These are phyloP conservation scores for Cataglyphis cursor DNA, from an alignment of 2,888 invertebrate genomes.

Conservation along the genomic window DNA sequence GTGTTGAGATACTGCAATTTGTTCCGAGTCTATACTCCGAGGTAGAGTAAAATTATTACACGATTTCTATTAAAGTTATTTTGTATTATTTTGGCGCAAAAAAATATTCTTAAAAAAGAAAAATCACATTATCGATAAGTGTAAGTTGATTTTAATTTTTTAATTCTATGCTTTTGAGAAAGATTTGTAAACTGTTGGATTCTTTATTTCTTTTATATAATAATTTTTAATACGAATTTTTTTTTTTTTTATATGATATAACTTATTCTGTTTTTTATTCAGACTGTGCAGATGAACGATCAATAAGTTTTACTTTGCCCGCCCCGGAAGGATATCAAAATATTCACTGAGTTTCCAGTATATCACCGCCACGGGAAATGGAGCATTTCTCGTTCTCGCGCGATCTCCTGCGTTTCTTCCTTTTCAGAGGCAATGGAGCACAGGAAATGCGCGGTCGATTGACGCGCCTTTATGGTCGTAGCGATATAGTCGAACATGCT, in stretches of 20 bases:
- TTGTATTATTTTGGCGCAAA: background rate
- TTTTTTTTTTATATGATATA: background rate
- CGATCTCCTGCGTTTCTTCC: slow-evolving; percentile 55
- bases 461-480: slow-evolving; percentile 69
- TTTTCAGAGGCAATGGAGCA: slow-evolving; percentile 63
- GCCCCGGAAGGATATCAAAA: slow-evolving; percentile 22
- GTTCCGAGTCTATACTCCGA: background rate
- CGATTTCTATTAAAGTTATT: background rate
- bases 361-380: slow-evolving; percentile 61
- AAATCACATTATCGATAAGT: background rate
- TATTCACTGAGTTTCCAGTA: slow-evolving; percentile 46
- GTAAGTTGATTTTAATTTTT: background rate
- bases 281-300: slow-evolving; percentile 15
- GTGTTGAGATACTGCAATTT: slow-evolving; percentile 12
- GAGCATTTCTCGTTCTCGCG: slow-evolving; percentile 53
- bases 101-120: background rate
- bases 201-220: background rate
- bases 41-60: background rate
- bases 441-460: slow-evolving; percentile 71
- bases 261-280: background rate
- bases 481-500: slow-evolving; percentile 60
- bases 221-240: background rate
- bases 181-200: background rate
- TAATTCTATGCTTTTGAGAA: background rate
- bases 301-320: slow-evolving; percentile 1